Conservation (phyloP, 64 coral and sea anemone species). For the Porites australiensis region DNA sequence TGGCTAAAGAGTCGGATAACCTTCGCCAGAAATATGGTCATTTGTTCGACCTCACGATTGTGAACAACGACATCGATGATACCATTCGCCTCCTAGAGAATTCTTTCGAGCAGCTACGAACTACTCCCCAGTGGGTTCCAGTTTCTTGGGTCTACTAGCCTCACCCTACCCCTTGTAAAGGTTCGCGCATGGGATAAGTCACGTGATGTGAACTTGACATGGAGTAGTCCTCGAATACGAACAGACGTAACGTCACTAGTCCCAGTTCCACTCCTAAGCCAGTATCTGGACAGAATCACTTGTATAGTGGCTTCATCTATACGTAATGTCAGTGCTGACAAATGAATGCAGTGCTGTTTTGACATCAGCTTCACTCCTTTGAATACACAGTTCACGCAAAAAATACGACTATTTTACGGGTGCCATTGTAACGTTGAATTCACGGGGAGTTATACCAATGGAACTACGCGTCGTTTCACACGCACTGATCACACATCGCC, state of each 20-base stretch:
- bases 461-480: background rate
- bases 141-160: slow-evolving; percentile 88
- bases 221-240: background rate
- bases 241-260: background rate
- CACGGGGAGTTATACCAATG: background rate
- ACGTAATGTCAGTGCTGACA: background rate
- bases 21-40: slow-evolving; percentile 85
- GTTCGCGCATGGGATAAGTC: background rate
- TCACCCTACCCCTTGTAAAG: background rate
- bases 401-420: no score
- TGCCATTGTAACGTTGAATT: background rate
- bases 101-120: slow-evolving; percentile 61
- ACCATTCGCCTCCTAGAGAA: slow-evolving; percentile 82
- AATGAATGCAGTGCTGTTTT: background rate
- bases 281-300: background rate
- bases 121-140: slow-evolving; percentile 87
- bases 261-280: background rate
- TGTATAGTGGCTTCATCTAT: slow-evolving; percentile 5
- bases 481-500: background rate
- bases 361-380: background rate
- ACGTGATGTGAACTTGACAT: background rate
- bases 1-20: slow-evolving; percentile 85
- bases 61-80: slow-evolving; percentile 95
- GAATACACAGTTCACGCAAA: background rate
- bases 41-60: slow-evolving; percentile 88